These are phyloP conservation scores for Heterotilapia buettikoferi DNA, from an alignment of 2,113 vertebrate species.

Conservation along the genomic window DNA sequence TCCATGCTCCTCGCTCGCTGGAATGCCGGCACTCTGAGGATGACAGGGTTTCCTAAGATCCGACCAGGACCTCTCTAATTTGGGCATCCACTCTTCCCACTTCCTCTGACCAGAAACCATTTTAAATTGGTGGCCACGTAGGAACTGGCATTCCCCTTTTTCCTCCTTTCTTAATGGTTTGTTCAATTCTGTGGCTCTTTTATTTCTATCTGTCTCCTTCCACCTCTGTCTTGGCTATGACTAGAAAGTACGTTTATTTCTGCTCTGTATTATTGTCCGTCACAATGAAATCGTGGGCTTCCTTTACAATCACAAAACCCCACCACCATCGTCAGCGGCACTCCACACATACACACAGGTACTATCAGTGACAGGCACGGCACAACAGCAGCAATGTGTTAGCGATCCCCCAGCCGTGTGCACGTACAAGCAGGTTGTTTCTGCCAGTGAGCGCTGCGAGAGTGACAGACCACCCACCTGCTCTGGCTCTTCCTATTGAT, in stretches of 20 bases:
- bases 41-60: slow-evolving; percentile 63
- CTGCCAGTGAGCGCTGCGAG: slow-evolving; percentile 28
- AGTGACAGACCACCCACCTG: slow-evolving; percentile 70
- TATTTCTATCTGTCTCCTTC: slow-evolving; percentile 29
- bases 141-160: slow-evolving; percentile 61
- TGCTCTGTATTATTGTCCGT: slow-evolving; percentile 26
- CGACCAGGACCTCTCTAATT: slow-evolving; percentile 65
- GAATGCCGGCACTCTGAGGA: slow-evolving; percentile 56
- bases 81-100: slow-evolving; percentile 65
- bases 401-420: slow-evolving; percentile 6
- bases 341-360: background rate
- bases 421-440: slow-evolving; percentile 21
- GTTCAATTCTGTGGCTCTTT: slow-evolving; percentile 34
- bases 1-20: slow-evolving; percentile 32
- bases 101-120: slow-evolving; percentile 70
- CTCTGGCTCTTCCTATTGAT: slow-evolving; percentile 55
- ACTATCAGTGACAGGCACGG: slow-evolving; percentile 38
- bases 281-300: slow-evolving; percentile 17
- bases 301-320: background rate
- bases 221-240: slow-evolving; percentile 31
- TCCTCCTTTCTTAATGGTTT: slow-evolving; percentile 38
- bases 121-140: slow-evolving; percentile 58
- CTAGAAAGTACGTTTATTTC: slow-evolving; percentile 34
- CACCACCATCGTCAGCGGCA: background rate
- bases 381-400: background rate